phyloP scores from a whole-genome alignment of 2,113 vertebrate genomes.

The Entomyzon cyanotis region DNA sequence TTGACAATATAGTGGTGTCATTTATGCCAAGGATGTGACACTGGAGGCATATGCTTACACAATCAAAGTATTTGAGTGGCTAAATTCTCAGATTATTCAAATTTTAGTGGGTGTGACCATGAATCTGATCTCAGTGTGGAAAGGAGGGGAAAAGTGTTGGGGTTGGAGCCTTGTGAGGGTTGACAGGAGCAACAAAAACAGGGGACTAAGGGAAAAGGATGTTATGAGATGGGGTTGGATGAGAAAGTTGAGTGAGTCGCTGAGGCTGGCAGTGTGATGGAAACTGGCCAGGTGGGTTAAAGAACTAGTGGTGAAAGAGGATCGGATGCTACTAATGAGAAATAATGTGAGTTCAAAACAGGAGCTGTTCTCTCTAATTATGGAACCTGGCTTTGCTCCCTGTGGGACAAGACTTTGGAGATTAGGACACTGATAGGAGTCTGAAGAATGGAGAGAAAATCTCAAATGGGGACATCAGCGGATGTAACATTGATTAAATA shows the following conservation, averaged over 20 bases:
- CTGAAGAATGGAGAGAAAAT: not conserved
- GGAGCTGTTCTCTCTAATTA: not conserved
- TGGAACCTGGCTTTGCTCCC: not conserved
- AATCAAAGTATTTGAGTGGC: not conserved
- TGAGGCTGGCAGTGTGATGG: not conserved
- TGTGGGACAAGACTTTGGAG: not conserved
- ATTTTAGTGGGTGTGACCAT: not conserved
- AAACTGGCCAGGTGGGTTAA: not conserved
- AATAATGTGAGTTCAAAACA: not conserved
- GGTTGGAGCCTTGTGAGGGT: not conserved
- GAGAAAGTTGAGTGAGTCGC: not conserved
- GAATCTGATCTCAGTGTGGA: not conserved
- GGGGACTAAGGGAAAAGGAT: not conserved
- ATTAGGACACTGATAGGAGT: not conserved
- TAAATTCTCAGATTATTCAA: not conserved
- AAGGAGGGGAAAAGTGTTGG: not conserved
- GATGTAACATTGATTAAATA: not conserved
- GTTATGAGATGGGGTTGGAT: not conserved
- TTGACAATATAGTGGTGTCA: not conserved
- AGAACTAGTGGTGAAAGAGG: not conserved
- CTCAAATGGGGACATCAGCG: not conserved
- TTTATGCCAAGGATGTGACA: not conserved
- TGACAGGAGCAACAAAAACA: not conserved
- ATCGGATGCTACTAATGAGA: not conserved
- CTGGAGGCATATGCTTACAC: not conserved